phyloP scores from a whole-genome alignment of 2,888 invertebrate species.

The Aporophyla nigra region DNA sequence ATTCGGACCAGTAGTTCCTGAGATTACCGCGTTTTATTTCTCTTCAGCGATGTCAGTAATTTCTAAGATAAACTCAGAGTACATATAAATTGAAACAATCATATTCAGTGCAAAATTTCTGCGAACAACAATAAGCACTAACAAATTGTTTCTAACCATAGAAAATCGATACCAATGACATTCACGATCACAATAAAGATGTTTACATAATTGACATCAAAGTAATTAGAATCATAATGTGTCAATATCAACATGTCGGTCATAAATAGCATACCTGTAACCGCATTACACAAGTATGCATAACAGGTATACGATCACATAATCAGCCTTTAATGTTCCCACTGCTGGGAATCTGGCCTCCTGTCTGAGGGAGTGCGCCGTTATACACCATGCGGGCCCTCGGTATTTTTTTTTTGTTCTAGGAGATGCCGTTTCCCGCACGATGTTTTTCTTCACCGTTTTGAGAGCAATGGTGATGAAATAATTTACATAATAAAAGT shows the following conservation, averaged over 20 bases:
- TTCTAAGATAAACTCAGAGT: background rate
- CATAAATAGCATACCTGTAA: background rate
- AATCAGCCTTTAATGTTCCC: no score
- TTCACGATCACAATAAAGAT: constrained; percentile 27
- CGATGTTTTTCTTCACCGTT: no score
- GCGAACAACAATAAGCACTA: background rate
- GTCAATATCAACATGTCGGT: background rate
- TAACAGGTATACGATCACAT: background rate
- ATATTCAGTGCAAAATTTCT: background rate
- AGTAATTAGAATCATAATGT: constrained; percentile 17
- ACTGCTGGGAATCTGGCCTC: no score
- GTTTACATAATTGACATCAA: constrained; percentile 12
- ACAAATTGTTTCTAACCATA: background rate
- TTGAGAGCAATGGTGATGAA: no score
- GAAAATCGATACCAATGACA: constrained; percentile 7
- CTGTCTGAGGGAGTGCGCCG: no score
- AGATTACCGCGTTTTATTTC: background rate
- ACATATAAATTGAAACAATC: background rate
- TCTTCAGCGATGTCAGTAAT: background rate
- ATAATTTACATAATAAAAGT: no score
- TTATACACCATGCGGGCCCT: no score
- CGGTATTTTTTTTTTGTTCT: no score
- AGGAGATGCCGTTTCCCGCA: no score
- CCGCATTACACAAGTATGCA: background rate
- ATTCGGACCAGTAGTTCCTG: no score